phyloP scores from a whole-genome alignment of 2,797 vertebrate genomes.

The Anas capensis region DNA sequence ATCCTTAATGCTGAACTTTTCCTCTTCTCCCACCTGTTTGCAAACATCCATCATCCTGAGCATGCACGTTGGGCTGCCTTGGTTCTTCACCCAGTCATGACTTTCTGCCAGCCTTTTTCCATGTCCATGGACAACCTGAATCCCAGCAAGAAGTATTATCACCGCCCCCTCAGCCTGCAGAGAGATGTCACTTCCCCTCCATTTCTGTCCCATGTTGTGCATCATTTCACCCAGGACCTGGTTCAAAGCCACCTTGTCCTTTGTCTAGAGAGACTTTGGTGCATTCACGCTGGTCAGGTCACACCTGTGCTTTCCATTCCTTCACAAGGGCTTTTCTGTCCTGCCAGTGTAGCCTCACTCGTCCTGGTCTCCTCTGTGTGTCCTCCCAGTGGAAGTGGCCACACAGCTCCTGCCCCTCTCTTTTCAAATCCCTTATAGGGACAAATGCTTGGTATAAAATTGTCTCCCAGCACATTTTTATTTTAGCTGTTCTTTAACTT shows the following conservation, averaged over 20 bases:
- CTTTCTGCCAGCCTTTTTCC: not conserved
- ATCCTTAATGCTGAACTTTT: not conserved
- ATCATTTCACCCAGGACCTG: not conserved
- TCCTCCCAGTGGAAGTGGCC: not conserved
- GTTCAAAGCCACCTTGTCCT: not conserved
- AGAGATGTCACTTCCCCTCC: not conserved
- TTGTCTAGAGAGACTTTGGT: not conserved
- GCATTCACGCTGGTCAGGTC: not conserved
- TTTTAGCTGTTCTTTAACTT: slow-evolving; percentile 9
- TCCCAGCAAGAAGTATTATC: not conserved
- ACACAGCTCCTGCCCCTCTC: not conserved
- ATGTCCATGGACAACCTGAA: not conserved
- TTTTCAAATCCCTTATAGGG: not conserved
- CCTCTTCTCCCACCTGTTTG: not conserved
- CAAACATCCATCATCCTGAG: not conserved
- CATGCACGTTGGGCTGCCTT: not conserved
- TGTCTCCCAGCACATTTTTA: not conserved
- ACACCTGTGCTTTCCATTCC: not conserved
- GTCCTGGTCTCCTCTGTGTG: not conserved
- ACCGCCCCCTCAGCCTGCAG: not conserved
- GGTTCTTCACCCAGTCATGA: not conserved
- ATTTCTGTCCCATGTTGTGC: not conserved
- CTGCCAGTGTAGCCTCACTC: not conserved
- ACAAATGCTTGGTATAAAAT: not conserved
- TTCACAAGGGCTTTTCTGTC: not conserved